Evolutionary conservation across 2,888 invertebrate genomes (phyloP).

Genomic region (Petrolisthes cinctipes): DNA sequence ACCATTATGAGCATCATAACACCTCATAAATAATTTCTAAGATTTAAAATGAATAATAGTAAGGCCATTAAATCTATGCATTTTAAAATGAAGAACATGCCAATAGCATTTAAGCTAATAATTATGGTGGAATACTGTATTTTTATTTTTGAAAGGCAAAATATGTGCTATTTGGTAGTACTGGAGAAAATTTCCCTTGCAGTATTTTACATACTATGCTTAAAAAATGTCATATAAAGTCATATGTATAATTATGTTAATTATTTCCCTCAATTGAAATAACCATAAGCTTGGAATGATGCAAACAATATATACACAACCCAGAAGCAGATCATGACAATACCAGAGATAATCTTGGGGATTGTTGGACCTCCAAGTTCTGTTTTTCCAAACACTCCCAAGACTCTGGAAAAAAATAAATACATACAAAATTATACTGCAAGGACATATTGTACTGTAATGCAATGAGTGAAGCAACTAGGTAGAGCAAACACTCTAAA

Average conservation of each 20-base stretch:
- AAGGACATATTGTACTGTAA: conserved; percentile 1
- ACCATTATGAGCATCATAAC: too few relatives aligned
- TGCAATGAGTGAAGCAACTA: background rate
- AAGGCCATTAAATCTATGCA: too few relatives aligned
- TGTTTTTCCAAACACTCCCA: conserved; percentile 56
- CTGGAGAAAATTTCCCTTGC: background rate
- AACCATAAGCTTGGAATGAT: conserved; percentile 51
- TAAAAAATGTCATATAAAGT: background rate
- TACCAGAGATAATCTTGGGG: conserved; percentile 40
- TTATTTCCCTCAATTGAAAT: conserved; percentile 33
- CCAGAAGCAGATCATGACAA: conserved; percentile 57
- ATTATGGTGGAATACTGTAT: too few relatives aligned
- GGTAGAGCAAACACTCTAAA: background rate
- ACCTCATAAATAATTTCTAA: too few relatives aligned
- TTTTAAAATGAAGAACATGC: too few relatives aligned
- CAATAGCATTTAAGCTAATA: too few relatives aligned
- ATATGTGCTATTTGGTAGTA: too few relatives aligned
- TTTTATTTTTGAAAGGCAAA: too few relatives aligned
- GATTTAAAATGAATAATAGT: too few relatives aligned
- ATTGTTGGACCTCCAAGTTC: conserved; percentile 58
- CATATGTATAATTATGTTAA: background rate
- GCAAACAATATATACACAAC: conserved; percentile 53
- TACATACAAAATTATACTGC: background rate
- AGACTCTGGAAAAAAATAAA: conserved; percentile 37
- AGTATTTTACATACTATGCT: background rate